Conservation (phyloP, 2,113 vertebrate species). For the Indri indri region DNA sequence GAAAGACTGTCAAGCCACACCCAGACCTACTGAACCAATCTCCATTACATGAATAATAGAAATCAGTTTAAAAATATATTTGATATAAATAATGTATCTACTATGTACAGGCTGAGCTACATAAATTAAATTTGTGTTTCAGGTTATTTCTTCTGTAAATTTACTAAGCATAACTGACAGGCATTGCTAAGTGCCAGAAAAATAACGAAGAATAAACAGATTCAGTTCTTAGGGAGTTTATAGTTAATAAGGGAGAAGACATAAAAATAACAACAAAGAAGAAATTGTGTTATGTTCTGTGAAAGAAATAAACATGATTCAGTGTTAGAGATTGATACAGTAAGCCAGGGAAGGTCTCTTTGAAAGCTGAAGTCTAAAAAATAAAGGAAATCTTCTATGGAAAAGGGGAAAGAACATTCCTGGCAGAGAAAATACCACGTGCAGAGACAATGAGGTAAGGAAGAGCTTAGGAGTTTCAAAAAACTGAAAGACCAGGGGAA, state of each 20-base stretch:
- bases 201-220: conserved; percentile 3
- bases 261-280: background rate
- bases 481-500: background rate
- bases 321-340: background rate
- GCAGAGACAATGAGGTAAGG: background rate
- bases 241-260: background rate
- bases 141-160: conserved; percentile 4
- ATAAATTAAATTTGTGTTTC: conserved; percentile 32
- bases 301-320: background rate
- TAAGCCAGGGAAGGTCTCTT: background rate
- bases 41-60: background rate
- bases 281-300: background rate
- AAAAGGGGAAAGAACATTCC: background rate
- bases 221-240: background rate
- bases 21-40: background rate
- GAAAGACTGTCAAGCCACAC: background rate
- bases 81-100: background rate
- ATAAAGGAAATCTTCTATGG: background rate
- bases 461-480: background rate
- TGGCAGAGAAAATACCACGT: background rate
- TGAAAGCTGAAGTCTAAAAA: background rate
- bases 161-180: conserved; percentile 1
- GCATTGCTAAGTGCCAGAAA: background rate
- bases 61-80: background rate
- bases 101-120: background rate